phyloP scores from a whole-genome alignment of 2,888 invertebrate genomes.

The Apodemia duryi region DNA sequence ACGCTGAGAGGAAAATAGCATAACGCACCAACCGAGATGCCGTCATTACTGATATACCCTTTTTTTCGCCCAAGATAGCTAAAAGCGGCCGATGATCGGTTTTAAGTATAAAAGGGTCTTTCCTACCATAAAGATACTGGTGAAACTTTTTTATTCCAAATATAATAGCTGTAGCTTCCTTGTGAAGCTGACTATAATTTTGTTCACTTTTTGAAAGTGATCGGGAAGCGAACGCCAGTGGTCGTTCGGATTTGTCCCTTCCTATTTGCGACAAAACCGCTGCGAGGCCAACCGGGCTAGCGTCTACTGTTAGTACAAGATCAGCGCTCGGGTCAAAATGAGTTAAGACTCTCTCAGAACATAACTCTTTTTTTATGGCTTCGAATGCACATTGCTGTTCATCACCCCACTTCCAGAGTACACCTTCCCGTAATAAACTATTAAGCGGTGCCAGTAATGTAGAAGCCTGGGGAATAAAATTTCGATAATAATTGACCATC shows the following conservation, averaged over 20 bases:
- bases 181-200: no score
- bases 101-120: conserved; percentile 30
- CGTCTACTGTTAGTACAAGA: no score
- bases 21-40: conserved; percentile 36
- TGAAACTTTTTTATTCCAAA: conserved; percentile 19
- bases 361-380: conserved; percentile 18
- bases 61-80: conserved; percentile 34
- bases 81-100: conserved; percentile 23
- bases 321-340: no score
- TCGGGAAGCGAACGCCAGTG: neutral
- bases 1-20: conserved; percentile 34
- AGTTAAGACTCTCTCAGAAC: no score
- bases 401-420: conserved; percentile 25
- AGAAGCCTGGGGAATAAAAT: no score
- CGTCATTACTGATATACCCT: conserved; percentile 35
- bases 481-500: no score
- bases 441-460: conserved; percentile 24
- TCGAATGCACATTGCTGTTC: neutral
- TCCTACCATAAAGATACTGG: conserved; percentile 21
- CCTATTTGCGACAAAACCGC: conserved; percentile 25
- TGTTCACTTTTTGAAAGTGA: no score
- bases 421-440: conserved; percentile 25
- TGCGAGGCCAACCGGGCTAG: conserved; percentile 7
- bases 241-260: conserved; percentile 25
- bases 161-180: no score